Evolutionary conservation across 1,140 invertebrate species (phyloP).

Genomic region (Telenomus remus): DNA sequence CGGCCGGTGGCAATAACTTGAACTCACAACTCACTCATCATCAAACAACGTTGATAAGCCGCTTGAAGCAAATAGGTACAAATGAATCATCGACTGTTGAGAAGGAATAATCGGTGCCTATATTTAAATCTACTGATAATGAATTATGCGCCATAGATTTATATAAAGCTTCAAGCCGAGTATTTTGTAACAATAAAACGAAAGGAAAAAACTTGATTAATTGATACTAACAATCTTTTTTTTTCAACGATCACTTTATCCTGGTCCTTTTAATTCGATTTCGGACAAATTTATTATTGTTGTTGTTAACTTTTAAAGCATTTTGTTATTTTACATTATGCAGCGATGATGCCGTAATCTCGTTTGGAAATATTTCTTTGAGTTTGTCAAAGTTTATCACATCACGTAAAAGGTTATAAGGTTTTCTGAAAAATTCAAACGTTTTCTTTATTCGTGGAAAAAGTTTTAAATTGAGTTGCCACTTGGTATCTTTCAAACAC

Average conservation of each 20-base stretch:
- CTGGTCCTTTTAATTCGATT: conserved; percentile 11
- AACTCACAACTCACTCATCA: conserved; percentile 81
- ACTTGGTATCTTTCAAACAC: too few species aligned
- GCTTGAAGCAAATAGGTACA: conserved; percentile 78
- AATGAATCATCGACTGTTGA: conserved; percentile 59
- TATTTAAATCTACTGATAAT: conserved; percentile 69
- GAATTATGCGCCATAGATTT: conserved; percentile 68
- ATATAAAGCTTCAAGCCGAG: conserved; percentile 68
- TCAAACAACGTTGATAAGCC: conserved; percentile 80
- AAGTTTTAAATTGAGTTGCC: too few species aligned
- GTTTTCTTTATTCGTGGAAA: too few species aligned
- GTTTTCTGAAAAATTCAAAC: too few species aligned
- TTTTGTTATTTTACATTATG: too few species aligned
- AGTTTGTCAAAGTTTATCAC: too few species aligned
- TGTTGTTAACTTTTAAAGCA: too few species aligned
- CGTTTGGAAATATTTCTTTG: too few species aligned
- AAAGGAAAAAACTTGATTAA: conserved; percentile 56
- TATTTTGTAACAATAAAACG: conserved; percentile 66
- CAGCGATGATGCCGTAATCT: too few species aligned
- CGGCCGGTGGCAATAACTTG: conserved; percentile 77
- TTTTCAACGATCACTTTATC: conserved; percentile 1
- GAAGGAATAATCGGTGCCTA: conserved; percentile 67
- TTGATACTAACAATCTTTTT: conserved; percentile 16
- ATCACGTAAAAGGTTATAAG: too few species aligned
- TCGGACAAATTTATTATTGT: too few species aligned